These are phyloP conservation scores for Hydractinia echinata DNA, from an alignment of 30 jellyfish, hydroid and myxozoan species.

Conservation along the genomic window DNA sequence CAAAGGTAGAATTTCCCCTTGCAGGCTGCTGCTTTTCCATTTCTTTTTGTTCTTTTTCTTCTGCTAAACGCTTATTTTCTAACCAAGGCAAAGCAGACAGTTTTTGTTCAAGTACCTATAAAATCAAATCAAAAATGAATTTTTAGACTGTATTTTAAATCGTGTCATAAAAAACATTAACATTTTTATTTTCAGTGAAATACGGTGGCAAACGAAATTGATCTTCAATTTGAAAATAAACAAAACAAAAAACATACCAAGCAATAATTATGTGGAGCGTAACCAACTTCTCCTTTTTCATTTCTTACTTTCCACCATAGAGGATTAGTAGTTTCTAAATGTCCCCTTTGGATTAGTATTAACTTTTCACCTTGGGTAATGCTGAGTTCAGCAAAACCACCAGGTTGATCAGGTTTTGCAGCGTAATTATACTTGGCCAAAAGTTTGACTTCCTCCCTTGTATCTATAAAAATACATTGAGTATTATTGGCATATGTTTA, in stretches of 20 bases:
- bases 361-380: constrained; percentile 72
- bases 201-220: not conserved
- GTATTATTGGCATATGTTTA: no score
- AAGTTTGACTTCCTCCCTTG: not conserved
- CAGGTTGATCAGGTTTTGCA: constrained; percentile 84
- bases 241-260: constrained; percentile 42
- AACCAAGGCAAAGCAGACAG: constrained; percentile 87
- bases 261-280: constrained; percentile 70
- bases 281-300: constrained; percentile 64
- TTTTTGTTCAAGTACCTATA: constrained; percentile 53
- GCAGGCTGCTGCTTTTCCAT: not conserved
- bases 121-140: not conserved
- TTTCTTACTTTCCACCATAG: constrained; percentile 79
- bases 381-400: constrained; percentile 89
- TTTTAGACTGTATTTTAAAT: not conserved
- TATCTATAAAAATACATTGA: not conserved
- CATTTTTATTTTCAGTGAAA: not conserved
- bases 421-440: constrained; percentile 68
- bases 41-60: constrained; percentile 48
- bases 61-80: constrained; percentile 57
- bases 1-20: constrained; percentile 29
- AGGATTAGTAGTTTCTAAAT: constrained; percentile 45
- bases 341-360: constrained; percentile 26
- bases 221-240: not conserved
- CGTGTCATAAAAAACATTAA: not conserved